Evolutionary conservation across 2,113 vertebrate species (phyloP), one percentile per base, ranked within the genome.

Genomic region (Cottus gobio): DNA sequence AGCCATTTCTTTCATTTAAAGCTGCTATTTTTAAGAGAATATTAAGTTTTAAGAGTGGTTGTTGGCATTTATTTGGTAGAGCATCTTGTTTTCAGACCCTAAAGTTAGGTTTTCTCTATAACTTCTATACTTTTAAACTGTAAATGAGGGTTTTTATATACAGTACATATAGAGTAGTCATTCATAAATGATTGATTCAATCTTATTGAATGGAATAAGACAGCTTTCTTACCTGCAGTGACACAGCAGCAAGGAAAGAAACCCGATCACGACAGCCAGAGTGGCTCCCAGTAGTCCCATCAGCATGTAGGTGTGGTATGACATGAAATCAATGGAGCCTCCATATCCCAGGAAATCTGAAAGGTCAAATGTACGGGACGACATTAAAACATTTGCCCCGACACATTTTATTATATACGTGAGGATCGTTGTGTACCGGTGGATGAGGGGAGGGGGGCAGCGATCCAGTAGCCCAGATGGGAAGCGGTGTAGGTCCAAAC

Each of bases 391-490:
- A 44, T 16, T 37, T 9, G 16, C 5, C 0, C 7, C n/a, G 2
- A 30, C 10, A 30, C 3, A 13, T 22, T 12, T 20, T 26, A 65
- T 7, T 7, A 72, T 62, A 28, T 4, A 46, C 2, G 37, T n/a
- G n/a, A n/a, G n/a, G n/a, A n/a, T n/a, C n/a, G 8, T 13, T 42
- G 1, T 1, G 8, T 63, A 99, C 97, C 96, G 90, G 91, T 94
- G 0, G 93, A 82, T 48, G 95, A 94, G 74, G 96, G 96, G 79
- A 96, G 85, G 1, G 96, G 95, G 69, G 98, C 97, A 44, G 96
- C 98, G 36, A 98, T 95, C 98, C 97, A 99, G 90, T 96, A 96
- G 15, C 97, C 98, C 62, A 99, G 85, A 65, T 97, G 96, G 37
- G 97, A 96, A 20, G 97, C 97, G 0, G 95, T 94, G 4, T 97